Conservation (phyloP, 2,888 invertebrate genomes). For the Tyria jacobaeae region DNA sequence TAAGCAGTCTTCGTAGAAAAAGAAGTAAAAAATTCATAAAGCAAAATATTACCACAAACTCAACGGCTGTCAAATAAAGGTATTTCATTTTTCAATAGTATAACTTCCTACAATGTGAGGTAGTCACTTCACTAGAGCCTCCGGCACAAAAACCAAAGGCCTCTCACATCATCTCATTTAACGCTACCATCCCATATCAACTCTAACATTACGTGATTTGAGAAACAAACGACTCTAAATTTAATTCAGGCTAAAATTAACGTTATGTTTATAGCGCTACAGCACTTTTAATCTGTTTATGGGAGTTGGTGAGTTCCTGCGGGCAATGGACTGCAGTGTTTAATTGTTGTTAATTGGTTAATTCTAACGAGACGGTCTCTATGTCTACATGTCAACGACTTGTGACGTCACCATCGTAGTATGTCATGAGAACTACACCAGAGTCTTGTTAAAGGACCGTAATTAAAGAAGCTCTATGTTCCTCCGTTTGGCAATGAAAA, state of each 20-base stretch:
- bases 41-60: constrained; percentile 5
- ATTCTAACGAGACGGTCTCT: constrained; percentile 65
- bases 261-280: constrained; percentile 10
- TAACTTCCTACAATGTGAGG: constrained; percentile 14
- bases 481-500: constrained; percentile 13
- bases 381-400: constrained; percentile 28
- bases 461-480: constrained; percentile 11
- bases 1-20: neutral
- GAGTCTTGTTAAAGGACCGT: constrained; percentile 2
- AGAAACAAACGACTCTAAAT: constrained; percentile 26
- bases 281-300: neutral
- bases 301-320: constrained; percentile 3
- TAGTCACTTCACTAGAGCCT: constrained; percentile 35
- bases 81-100: constrained; percentile 30
- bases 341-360: constrained; percentile 79
- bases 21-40: neutral
- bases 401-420: constrained; percentile 36
- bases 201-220: constrained; percentile 65
- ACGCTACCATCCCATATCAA: constrained; percentile 68
- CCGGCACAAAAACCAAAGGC: constrained; percentile 42
- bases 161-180: constrained; percentile 66
- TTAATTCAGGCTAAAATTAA: constrained; percentile 14
- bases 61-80: constrained; percentile 25
- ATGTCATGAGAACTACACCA: constrained; percentile 18
- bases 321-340: constrained; percentile 43